Evolutionary conservation across 2,113 vertebrate genomes (phyloP).

Genomic region (Bujurquina vittata): DNA sequence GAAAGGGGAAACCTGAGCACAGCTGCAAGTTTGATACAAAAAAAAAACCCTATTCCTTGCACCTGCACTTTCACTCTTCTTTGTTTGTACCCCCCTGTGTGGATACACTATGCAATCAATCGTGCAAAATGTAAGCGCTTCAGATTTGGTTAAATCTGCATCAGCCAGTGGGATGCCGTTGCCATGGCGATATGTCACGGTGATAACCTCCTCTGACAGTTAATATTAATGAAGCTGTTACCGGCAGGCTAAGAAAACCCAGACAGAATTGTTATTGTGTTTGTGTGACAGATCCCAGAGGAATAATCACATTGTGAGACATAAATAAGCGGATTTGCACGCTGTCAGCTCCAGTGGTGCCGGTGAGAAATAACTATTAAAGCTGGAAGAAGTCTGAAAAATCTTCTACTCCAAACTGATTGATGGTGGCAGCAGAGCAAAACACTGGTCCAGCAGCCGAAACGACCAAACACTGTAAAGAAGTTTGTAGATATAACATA

Average conservation of each 20-base stretch:
- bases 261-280: not conserved
- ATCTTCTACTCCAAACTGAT: not conserved
- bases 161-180: conserved; percentile 39
- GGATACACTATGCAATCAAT: not conserved
- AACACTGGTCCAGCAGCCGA: not conserved
- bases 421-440: not conserved
- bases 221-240: conserved; percentile 36
- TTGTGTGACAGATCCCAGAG: not conserved
- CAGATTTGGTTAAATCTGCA: not conserved
- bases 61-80: not conserved
- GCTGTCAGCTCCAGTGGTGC: not conserved
- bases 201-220: conserved; percentile 37
- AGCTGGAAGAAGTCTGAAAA: not conserved
- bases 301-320: not conserved
- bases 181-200: conserved; percentile 50
- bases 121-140: conserved; percentile 10
- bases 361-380: not conserved
- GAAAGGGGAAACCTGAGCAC: not conserved
- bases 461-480: not conserved
- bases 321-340: not conserved
- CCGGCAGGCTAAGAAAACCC: not conserved
- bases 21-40: not conserved
- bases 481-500: not conserved
- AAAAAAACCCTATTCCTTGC: not conserved
- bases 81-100: not conserved